Conservation (phyloP, 2,888 invertebrate species). For the Spodoptera exigua region DNA sequence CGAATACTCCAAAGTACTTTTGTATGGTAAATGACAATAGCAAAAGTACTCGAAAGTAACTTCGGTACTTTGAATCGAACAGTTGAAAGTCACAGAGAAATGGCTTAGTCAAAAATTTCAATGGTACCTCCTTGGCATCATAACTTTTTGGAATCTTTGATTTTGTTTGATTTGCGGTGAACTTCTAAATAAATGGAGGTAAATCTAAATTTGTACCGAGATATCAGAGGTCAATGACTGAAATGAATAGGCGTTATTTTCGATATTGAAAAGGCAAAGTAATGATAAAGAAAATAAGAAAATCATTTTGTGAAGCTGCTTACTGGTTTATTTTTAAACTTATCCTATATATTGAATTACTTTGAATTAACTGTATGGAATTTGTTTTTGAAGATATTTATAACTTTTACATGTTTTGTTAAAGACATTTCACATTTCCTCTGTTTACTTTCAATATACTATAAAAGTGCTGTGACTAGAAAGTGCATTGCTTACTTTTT, state of each 20-base stretch:
- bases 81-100: slow-evolving; percentile 8
- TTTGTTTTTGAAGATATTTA: too few species aligned
- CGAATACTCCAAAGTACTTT: slow-evolving; percentile 34
- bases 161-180: slow-evolving; percentile 7
- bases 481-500: too few species aligned
- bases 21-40: slow-evolving; percentile 55
- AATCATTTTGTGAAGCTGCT: slow-evolving; percentile 2
- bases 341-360: too few species aligned
- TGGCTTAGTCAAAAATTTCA: slow-evolving; percentile 39
- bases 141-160: slow-evolving; percentile 7
- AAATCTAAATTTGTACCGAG: slow-evolving; percentile 1
- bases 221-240: not conserved
- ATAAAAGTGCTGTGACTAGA: too few species aligned
- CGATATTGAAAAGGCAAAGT: not conserved
- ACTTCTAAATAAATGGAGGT: slow-evolving; percentile 1
- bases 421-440: too few species aligned
- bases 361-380: too few species aligned
- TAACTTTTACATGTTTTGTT: too few species aligned
- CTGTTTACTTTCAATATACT: too few species aligned
- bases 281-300: slow-evolving; percentile 1
- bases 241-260: not conserved
- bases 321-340: too few species aligned
- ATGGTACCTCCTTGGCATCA: slow-evolving; percentile 13
- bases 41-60: slow-evolving; percentile 37
- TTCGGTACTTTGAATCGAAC: slow-evolving; percentile 39